phyloP scores from a whole-genome alignment of 2,113 vertebrate species.

The Ophiodon elongatus region DNA sequence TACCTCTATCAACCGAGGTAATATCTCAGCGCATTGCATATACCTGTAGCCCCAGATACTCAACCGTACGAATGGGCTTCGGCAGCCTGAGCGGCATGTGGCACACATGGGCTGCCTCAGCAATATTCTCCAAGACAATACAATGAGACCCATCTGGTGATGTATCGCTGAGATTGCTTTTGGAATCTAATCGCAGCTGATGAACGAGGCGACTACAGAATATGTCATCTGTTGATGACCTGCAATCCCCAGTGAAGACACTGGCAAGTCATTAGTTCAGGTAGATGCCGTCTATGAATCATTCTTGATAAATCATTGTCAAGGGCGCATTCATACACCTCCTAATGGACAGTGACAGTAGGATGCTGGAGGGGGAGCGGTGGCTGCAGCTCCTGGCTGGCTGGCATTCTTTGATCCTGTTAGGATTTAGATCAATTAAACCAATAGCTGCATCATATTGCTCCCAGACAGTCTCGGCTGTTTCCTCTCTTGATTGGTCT shows the following conservation, averaged over 20 bases:
- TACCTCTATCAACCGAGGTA: slow-evolving; percentile 65
- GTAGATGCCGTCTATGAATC: slow-evolving; percentile 73
- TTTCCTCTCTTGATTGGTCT: slow-evolving; percentile 74
- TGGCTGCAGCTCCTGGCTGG: slow-evolving; percentile 40
- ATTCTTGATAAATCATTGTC: slow-evolving; percentile 75
- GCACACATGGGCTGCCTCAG: slow-evolving; percentile 57
- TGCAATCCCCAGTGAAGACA: slow-evolving; percentile 54
- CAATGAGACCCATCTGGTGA: slow-evolving; percentile 73
- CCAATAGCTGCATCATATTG: slow-evolving; percentile 71
- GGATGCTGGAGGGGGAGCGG: slow-evolving; percentile 17
- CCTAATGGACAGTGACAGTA: slow-evolving; percentile 68
- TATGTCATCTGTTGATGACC: slow-evolving; percentile 77
- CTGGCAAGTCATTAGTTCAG: slow-evolving; percentile 74
- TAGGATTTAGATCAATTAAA: slow-evolving; percentile 76
- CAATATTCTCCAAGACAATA: slow-evolving; percentile 72
- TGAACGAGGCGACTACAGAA: slow-evolving; percentile 77
- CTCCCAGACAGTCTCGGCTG: slow-evolving; percentile 71
- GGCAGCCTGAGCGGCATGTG: slow-evolving; percentile 63
- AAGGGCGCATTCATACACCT: slow-evolving; percentile 60
- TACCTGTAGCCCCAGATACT: slow-evolving; percentile 41
- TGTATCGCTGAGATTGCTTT: slow-evolving; percentile 72
- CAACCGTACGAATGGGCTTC: slow-evolving; percentile 32
- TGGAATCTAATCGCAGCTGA: slow-evolving; percentile 76
- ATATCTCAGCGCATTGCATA: slow-evolving; percentile 61
- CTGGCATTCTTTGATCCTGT: slow-evolving; percentile 61